Evolutionary conservation across 2,113 vertebrate genomes (phyloP), one percentile per base, ranked within the genome.

Genomic region (Danio rerio): DNA sequence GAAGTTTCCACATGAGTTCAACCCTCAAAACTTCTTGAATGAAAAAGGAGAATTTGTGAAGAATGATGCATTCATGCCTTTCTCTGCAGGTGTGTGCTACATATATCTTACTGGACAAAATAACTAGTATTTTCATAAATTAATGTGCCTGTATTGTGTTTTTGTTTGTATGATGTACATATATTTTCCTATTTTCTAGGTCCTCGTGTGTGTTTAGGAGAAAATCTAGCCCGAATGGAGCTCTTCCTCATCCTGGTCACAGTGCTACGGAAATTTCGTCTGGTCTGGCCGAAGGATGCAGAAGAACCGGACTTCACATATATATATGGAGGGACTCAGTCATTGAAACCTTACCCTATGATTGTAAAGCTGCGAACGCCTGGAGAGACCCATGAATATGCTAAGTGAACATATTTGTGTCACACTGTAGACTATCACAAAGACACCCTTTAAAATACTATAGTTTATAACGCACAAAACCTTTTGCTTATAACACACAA

Each of bases 11-110:
- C 77, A 91, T 0, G 81, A 86, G 4, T 96, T 96, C 87, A 88
- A 92, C 55, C 94, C 94, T 0, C 84, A 90, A 52, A 92, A 94
- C 80, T 95, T 96, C 76, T 92, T 96, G 76, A 90, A 95, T 0
- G 83, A 92, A 0, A 92, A 92, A 18, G 43, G 9, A 56, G 58
- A 77, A 7, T 95, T 95, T 80, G 85, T 93, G 89, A 95, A 92
- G 76, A 88, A 20, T 5, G 93, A 94, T 31, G 31, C 31, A 31
- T 31, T 31, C 31, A 31, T 31, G 31, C 31, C 31, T 31, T 31
- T 31, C 31, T 95, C 93, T 71, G 90, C 92, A 90, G 94, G 95
- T 95, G 52, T 58, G 53, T 45, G 55, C 2, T 59, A 5, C 6
- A 10, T 15, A 9, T 52, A 4, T 42, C 31, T 31, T 31, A n/a